Evolutionary conservation across 2,113 vertebrate species (phyloP).

Genomic region (Speoplatyrhinus poulsoni): DNA sequence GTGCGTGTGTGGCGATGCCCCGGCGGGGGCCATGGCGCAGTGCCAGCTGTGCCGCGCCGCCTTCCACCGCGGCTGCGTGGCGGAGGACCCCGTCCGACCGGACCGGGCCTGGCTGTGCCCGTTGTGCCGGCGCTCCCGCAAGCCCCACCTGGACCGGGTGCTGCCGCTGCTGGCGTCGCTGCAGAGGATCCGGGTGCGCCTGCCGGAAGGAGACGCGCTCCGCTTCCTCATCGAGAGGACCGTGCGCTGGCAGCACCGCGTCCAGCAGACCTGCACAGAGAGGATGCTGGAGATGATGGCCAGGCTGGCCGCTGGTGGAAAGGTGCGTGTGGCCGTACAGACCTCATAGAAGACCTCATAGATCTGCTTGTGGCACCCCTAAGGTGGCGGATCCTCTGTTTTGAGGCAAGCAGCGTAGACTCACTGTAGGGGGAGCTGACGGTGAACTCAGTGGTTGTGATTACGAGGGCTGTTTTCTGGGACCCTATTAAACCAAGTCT

Average conservation of each 20-base stretch:
- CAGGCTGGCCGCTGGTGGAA: constrained; percentile 63
- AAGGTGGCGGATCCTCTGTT: neutral
- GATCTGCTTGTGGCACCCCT: neutral
- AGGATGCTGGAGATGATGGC: constrained; percentile 75
- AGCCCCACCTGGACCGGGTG: constrained; percentile 90
- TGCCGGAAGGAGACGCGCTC: constrained; percentile 93
- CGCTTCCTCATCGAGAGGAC: constrained; percentile 96
- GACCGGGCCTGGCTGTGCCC: constrained; percentile 90
- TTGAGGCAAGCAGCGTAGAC: neutral
- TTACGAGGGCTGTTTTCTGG: too few relatives aligned
- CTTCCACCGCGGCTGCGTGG: constrained; percentile 86
- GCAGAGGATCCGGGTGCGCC: constrained; percentile 90
- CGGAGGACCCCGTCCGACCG: constrained; percentile 47
- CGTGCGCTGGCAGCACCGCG: constrained; percentile 93
- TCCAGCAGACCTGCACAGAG: constrained; percentile 88
- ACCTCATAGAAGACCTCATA: too few relatives aligned
- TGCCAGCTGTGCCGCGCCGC: constrained; percentile 94
- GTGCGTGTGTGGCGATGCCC: constrained; percentile 89
- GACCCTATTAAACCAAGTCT: too few relatives aligned
- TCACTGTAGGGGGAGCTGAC: too few relatives aligned
- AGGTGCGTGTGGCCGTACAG: constrained; percentile 14
- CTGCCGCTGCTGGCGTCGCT: constrained; percentile 90
- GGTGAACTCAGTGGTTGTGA: too few relatives aligned
- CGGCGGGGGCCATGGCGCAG: constrained; percentile 87
- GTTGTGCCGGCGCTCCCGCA: constrained; percentile 86